Conservation (phyloP, 2,113 vertebrate species). For the Rhinoptilus africanus region DNA sequence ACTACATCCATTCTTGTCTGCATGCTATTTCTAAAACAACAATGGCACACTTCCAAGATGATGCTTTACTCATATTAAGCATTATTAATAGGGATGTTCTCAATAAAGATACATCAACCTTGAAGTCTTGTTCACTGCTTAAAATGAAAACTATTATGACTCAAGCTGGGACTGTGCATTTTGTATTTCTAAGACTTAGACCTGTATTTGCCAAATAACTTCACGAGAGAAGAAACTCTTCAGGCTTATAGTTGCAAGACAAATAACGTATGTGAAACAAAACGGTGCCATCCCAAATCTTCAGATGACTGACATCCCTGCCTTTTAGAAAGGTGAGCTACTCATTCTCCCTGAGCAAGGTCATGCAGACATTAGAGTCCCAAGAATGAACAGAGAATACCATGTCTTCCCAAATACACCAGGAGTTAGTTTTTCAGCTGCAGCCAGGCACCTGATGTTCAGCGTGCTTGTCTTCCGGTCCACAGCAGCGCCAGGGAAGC, state of each 20-base stretch:
- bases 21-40: not conserved
- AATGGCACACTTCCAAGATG: not conserved
- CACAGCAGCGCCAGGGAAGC: not conserved
- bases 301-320: not conserved
- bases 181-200: not conserved
- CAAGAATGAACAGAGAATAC: accelerated
- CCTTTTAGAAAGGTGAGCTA: not conserved
- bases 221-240: not conserved
- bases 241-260: not conserved
- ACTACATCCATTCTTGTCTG: not conserved
- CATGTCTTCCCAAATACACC: not conserved
- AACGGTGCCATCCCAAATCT: not conserved
- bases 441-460: not conserved
- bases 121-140: not conserved
- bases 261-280: not conserved
- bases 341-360: not conserved
- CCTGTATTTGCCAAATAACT: not conserved
- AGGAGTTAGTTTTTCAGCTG: not conserved
- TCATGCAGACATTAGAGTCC: not conserved
- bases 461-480: not conserved
- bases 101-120: not conserved
- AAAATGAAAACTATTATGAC: not conserved
- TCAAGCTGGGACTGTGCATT: not conserved
- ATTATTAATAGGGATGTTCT: not conserved
- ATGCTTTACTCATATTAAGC: not conserved